These are phyloP conservation scores for Gallinago nigripennis DNA, from an alignment of 2,797 vertebrate species.

Conservation along the genomic window DNA sequence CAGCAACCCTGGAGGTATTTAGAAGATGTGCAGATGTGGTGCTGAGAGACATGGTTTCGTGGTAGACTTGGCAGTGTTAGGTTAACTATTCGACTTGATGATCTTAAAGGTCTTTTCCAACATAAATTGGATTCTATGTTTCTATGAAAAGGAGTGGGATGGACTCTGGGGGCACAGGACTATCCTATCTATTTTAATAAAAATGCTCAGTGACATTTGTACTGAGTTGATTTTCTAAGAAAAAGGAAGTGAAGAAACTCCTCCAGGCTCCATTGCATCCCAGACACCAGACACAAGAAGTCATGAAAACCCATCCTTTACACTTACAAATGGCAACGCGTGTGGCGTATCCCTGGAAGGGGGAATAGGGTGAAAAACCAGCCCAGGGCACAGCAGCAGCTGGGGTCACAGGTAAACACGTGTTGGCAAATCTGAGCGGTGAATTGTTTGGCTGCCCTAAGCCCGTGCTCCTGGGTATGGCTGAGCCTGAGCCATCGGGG, in stretches of 20 bases:
- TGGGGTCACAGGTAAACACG: neutral
- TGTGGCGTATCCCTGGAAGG: accelerated
- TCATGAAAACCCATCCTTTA: neutral
- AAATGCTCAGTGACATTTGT: neutral
- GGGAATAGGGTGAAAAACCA: neutral
- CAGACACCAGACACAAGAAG: neutral
- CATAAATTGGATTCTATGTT: neutral
- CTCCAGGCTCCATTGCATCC: neutral
- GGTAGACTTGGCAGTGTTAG: neutral
- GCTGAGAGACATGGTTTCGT: neutral
- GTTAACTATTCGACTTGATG: neutral
- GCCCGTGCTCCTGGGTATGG: accelerated
- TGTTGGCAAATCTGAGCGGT: neutral
- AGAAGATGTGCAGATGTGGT: neutral
- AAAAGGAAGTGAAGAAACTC: neutral
- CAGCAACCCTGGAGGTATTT: neutral
- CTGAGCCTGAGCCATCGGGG: accelerated
- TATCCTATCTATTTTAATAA: neutral
- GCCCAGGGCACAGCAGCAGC: neutral
- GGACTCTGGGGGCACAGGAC: neutral
- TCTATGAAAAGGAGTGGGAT: neutral
- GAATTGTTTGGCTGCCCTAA: neutral
- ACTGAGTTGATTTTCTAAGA: neutral
- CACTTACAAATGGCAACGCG: neutral
- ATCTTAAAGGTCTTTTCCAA: neutral